Evolutionary conservation across 2,797 vertebrate species (phyloP), one percentile per base, ranked within the genome.

Genomic region (Pangasius mekongensis): DNA sequence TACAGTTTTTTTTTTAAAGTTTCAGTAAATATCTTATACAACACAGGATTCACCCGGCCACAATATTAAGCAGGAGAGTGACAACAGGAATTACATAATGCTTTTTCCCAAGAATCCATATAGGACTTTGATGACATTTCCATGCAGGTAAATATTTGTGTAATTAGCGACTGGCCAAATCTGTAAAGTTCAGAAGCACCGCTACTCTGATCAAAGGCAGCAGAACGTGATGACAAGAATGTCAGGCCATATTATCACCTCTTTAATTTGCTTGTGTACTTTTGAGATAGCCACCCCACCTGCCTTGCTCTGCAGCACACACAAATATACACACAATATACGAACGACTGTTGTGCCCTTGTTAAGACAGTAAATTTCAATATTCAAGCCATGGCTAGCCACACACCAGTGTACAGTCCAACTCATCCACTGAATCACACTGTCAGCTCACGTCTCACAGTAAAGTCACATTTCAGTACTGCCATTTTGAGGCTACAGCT

Each of bases 101-200:
- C 18, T n/a, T 30, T 18, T 16, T 43, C 43, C 36, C 36, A 27
- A 24, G 39, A 62, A 62, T 83, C 56, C 47, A 52, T 27, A 36
- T 18, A 24, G 27, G 39, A 30, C 93, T 94, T 95, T 93, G 90
- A 88, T 95, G 94, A 94, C 94, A 95, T 95, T 94, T 95, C 86
- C 86, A 91, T 89, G 88, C 54, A 90, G 56, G 85, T 86, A 92
- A 93, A 90, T 93, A 95, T 95, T 94, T 90, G 89, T 87, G 90
- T 84, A 92, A 95, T 95, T 94, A 94, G 94, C 93, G 94, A 94
- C 95, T 94, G 94, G 92, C 92, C 93, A 90, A 86, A 92, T 93
- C 94, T 92, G 90, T 90, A 85, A 87, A 62, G 56, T 62, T 43
- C 77, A 86, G 92, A 92, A 88, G 92, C 91, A 91, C 92, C 89